Base-by-base conservation (phyloP, 2,797 vertebrate genomes). In the Melanotaenia boesemani region DNA sequence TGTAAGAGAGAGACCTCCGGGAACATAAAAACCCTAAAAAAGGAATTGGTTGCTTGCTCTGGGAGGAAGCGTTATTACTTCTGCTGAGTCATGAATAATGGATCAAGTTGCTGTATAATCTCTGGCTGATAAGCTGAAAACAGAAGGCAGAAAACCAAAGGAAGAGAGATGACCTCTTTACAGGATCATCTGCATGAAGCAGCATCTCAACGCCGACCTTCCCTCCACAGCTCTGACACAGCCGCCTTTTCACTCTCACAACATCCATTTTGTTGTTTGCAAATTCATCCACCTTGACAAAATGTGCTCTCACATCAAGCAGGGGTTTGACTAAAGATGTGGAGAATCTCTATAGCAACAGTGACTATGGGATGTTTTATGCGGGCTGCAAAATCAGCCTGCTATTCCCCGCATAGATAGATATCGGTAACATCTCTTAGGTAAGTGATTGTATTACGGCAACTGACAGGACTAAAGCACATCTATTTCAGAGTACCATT, bases 1-100 rank as follows among this genome's bases (percentile, higher is more conserved):
- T 80, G 65, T 75, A 80, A 79, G 44, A 46, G 44, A 46, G 80
- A 77, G 64, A 83, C 83, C 83, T 63, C 41, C 58, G 76, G 82
- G 82, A 81, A 56, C 36, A 67, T 69, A 41, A 82, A 83, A 84
- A 30, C 60, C 44, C 68, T 56, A 78, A 64, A 79, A 67, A 46
- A 75, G 28, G 72, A 80, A 67, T 20, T 44, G 68, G 71, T 76
- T 77, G 69, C 59, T 79, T 56, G 37, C 76, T 72, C 48, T 8
- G 32, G 55, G 79, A 80, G 75, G 48, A 74, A 60, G 62, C 74
- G 56, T 90, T 84, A 87, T 84, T 88, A 77, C 82, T 89, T 89
- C 72, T 89, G 86, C 88, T 90, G 86, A 89, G 74, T 91, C 86
- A 87, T 92, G 81, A 89, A 91, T 91, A 87, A 92, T 90, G 83